phyloP scores from a whole-genome alignment of 2,797 vertebrate genomes.

The Vireo griseus region DNA sequence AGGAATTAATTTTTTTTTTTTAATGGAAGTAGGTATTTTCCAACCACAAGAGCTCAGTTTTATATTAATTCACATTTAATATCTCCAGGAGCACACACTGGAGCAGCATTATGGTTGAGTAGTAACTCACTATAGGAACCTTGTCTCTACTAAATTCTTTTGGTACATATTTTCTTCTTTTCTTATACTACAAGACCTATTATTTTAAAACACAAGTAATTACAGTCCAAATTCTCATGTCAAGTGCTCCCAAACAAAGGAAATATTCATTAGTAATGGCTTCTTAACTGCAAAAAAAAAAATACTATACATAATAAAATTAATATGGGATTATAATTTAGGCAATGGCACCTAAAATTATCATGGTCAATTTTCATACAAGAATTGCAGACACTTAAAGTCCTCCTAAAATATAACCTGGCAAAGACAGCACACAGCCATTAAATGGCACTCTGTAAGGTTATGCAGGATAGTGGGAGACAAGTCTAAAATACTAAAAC shows the following conservation, averaged over 20 bases:
- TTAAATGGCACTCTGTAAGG: background rate
- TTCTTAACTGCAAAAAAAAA: background rate
- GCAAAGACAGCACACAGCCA: background rate
- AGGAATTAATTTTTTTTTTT: background rate
- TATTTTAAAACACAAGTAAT: background rate
- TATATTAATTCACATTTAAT: background rate
- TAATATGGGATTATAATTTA: background rate
- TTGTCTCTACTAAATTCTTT: background rate
- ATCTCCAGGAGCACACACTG: background rate
- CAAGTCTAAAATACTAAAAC: accelerated
- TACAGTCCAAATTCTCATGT: background rate
- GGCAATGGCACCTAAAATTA: background rate
- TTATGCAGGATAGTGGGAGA: background rate
- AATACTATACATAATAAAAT: background rate
- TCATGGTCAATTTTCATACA: background rate
- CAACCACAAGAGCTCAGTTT: background rate
- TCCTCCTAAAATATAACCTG: background rate
- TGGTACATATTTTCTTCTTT: background rate
- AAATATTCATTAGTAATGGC: background rate
- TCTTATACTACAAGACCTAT: background rate
- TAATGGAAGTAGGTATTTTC: background rate
- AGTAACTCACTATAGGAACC: background rate
- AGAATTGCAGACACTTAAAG: background rate
- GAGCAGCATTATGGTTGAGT: background rate
- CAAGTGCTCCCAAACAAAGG: background rate